Conservation (phyloP, 1,140 invertebrate species). For the Bombus confusus region DNA sequence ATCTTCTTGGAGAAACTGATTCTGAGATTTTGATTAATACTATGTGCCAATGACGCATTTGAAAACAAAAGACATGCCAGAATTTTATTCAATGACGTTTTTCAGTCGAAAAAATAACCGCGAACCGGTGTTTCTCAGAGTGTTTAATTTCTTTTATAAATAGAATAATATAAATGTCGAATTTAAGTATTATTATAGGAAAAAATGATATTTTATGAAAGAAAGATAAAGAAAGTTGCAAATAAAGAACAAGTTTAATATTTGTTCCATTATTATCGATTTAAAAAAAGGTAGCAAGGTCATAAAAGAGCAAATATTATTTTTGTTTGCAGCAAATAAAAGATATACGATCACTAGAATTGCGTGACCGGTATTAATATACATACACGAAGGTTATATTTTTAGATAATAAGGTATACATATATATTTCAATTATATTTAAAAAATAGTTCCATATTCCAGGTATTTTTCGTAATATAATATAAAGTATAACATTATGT, state of each 20-base stretch:
- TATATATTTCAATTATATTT: background rate
- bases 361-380: background rate
- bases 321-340: background rate
- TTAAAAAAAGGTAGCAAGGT: background rate
- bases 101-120: too few species aligned
- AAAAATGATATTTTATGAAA: too few species aligned
- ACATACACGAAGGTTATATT: background rate
- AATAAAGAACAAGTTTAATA: background rate
- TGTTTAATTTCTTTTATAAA: too few species aligned
- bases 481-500: background rate
- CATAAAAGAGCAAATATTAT: background rate
- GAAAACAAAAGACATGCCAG: background rate
- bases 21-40: background rate
- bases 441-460: background rate
- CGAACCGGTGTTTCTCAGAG: too few species aligned
- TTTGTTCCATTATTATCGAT: background rate
- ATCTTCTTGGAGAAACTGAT: slow-evolving; percentile 7
- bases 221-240: background rate
- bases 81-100: background rate
- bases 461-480: background rate
- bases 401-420: background rate
- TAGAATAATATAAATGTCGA: too few species aligned
- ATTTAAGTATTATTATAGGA: too few species aligned
- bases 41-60: slow-evolving; percentile 11
- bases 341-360: background rate